phyloP scores from a whole-genome alignment of 35 echinoderm and acorn worm genomes.

The Apostichopus japonicus region DNA sequence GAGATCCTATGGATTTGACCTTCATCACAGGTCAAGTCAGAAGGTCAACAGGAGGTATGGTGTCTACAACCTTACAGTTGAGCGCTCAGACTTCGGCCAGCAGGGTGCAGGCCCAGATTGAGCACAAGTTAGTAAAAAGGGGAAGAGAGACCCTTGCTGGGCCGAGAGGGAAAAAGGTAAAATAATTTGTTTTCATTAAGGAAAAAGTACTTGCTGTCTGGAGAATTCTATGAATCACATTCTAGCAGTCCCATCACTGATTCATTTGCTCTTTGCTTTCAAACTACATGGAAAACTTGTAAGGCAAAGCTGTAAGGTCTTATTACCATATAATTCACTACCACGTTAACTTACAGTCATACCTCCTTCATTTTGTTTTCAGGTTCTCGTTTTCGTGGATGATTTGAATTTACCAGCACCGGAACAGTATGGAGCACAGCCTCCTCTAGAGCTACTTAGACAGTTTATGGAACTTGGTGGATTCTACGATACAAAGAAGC shows the following conservation, averaged over 20 bases:
- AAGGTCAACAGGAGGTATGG: conserved; percentile 65
- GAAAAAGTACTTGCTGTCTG: no score
- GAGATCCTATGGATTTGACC: conserved; percentile 70
- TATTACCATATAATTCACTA: no score
- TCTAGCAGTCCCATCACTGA: no score
- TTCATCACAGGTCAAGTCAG: conserved; percentile 93
- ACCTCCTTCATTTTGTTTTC: neutral
- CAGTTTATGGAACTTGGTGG: conserved; percentile 94
- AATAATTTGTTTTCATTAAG: neutral
- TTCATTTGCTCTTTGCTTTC: no score
- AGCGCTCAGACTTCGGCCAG: conserved; percentile 91
- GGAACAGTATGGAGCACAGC: conserved; percentile 94
- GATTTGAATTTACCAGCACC: conserved; percentile 96
- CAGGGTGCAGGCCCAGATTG: conserved; percentile 87
- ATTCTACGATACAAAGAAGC: conserved; percentile 94
- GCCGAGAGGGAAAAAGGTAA: conserved; percentile 50
- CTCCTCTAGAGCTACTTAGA: conserved; percentile 90
- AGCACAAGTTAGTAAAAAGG: conserved; percentile 89
- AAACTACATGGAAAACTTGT: no score
- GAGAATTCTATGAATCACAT: no score
- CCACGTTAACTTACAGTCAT: neutral
- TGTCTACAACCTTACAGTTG: conserved; percentile 83
- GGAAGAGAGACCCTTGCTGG: conserved; percentile 52
- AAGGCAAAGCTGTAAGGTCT: no score
- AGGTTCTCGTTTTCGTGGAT: conserved; percentile 98